Base-by-base conservation (phyloP, 1,140 invertebrate species). In the Melitaea cinxia region DNA sequence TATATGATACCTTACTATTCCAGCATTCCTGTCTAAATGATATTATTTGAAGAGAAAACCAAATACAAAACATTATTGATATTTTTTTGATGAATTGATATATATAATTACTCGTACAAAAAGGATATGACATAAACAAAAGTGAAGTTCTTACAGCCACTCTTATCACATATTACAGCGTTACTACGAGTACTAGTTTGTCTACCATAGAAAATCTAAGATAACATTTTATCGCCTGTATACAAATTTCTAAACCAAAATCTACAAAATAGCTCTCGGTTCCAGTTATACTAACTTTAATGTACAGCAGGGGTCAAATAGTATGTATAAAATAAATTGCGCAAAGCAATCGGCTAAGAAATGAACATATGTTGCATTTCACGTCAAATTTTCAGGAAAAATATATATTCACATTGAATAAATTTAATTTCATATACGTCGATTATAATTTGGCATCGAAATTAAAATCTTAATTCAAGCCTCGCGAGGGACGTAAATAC, bases 151-250 rank as follows among this genome's bases (percentile, higher is more conserved):
- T 83, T 87, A 89, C 88, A 91, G 86, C 86, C 88, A 83, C 85
- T 80, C 83, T 91, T 91, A 89, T 88, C 86, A 89, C 86, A 90
- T 82, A 82, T 80, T 76, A 88, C 79, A 87, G 76, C 77, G 63
- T 83, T 77, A 87, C n/a, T n/a, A n/a, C n/a, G n/a, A 66, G 77
- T 79, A 80, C 77, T 82, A 83, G 66, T 83, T 78, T 72, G 73
- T 84, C 81, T 89, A 88, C 70, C 65, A 87, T 91, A 91, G 85
- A 91, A 91, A 91, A 91, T 89, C 88, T 91, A 91, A 81, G 75
- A 83, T 83, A 86, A 83, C 70, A 75, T 63, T 75, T 86, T 81
- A 84, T 77, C 80, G 82, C 75, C 72, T 77, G 80, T 80, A 78
- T 85, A 83, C 71, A 85, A 80, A 75, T 76, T 82, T 80, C 77